phyloP scores from a whole-genome alignment of 1,140 invertebrate species.

The Diachasma alloeum region DNA sequence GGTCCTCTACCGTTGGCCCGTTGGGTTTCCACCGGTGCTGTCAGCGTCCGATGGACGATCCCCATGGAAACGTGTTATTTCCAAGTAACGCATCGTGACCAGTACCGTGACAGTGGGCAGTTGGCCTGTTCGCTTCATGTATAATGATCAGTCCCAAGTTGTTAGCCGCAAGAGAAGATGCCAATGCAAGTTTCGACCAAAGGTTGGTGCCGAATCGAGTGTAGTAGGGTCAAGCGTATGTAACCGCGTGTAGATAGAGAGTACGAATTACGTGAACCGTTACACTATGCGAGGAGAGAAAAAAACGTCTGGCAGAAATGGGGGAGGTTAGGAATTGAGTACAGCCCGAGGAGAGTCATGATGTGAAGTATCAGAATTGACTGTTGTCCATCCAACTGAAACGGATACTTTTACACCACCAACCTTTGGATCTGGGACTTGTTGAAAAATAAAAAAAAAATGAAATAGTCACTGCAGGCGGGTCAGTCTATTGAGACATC shows the following conservation, averaged over 20 bases:
- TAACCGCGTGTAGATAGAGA: slow-evolving; percentile 31
- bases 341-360: not conserved
- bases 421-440: not conserved
- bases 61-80: slow-evolving; percentile 30
- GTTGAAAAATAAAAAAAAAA: not conserved
- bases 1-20: not conserved
- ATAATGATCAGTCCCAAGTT: slow-evolving; percentile 25
- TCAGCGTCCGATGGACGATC: slow-evolving; percentile 27
- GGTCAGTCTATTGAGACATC: not conserved
- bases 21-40: slow-evolving; percentile 23
- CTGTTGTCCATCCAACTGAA: not conserved
- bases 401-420: not conserved
- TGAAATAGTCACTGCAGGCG: too few relatives aligned
- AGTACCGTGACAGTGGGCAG: slow-evolving; percentile 27
- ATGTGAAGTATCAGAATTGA: not conserved
- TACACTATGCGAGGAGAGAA: slow-evolving; percentile 11
- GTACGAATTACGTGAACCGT: slow-evolving; percentile 31
- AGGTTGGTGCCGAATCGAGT: slow-evolving; percentile 30
- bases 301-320: not conserved
- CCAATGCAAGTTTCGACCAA: slow-evolving; percentile 27
- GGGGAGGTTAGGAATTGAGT: not conserved
- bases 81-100: slow-evolving; percentile 30
- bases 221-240: slow-evolving; percentile 33
- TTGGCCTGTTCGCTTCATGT: not conserved
- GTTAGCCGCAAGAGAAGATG: slow-evolving; percentile 13